phyloP scores from a whole-genome alignment of 2,888 invertebrate genomes.

The Schizaphis graminum region DNA sequence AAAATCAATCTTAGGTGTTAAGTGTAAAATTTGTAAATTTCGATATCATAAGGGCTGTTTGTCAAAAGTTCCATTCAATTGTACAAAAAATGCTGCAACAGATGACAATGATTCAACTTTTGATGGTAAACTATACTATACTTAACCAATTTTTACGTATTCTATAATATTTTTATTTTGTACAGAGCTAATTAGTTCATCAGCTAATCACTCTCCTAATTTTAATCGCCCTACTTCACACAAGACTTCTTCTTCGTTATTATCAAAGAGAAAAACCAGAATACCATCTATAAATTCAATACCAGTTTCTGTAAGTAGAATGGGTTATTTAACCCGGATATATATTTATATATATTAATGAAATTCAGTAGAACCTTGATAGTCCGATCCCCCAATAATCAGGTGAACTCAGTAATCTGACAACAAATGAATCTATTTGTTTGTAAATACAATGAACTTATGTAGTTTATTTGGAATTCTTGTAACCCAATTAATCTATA shows the following conservation, averaged over 20 bases:
- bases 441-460: too few relatives aligned
- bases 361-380: not conserved
- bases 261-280: conserved; percentile 53
- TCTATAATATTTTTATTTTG: not conserved
- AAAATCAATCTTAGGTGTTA: conserved; percentile 75
- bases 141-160: not conserved
- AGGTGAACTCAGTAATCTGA: too few relatives aligned
- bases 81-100: conserved; percentile 71
- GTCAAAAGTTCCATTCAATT: conserved; percentile 91
- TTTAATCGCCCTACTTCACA: conserved; percentile 55
- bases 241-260: conserved; percentile 60
- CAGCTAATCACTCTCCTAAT: conserved; percentile 58
- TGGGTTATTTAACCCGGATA: not conserved
- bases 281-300: conserved; percentile 60
- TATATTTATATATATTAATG: not conserved
- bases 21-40: conserved; percentile 96
- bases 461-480: too few relatives aligned
- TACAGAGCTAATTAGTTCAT: conserved; percentile 46
- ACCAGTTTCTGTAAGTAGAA: conserved; percentile 54
- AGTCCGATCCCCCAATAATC: too few relatives aligned
- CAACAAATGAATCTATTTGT: too few relatives aligned
- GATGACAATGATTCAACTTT: conserved; percentile 45
- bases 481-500: too few relatives aligned
- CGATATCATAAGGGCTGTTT: conserved; percentile 91
- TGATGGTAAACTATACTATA: conserved; percentile 32